Percentiles rank a stretch among this genome's conserved stretches.
phyloP scores from a whole-genome alignment of 2,113 vertebrate species.

The Psilopogon haemacephalus region DNA sequence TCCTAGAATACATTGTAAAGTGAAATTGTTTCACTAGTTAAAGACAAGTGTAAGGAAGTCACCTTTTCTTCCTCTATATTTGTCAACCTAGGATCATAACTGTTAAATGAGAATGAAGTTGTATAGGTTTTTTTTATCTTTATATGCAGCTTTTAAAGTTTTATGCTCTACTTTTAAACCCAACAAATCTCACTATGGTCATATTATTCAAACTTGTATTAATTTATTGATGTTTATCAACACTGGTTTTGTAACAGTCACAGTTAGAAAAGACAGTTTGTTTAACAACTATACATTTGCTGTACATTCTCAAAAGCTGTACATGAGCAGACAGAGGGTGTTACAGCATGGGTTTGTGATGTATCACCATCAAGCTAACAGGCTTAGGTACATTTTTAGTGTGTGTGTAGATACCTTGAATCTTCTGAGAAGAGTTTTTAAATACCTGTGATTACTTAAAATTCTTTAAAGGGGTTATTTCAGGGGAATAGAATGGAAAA shows the following conservation, averaged over 20 bases:
- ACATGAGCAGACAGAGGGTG: background rate
- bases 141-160: background rate
- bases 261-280: constrained; percentile 41
- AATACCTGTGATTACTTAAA: background rate
- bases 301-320: background rate
- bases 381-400: background rate
- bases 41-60: background rate
- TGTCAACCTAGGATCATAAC: background rate
- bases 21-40: background rate
- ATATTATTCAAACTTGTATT: background rate
- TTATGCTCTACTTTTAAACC: background rate
- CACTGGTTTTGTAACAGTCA: background rate
- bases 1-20: background rate
- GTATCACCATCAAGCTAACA: background rate
- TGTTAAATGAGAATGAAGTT: background rate
- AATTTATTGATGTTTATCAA: background rate
- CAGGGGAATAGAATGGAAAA: background rate
- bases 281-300: background rate
- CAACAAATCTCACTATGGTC: background rate
- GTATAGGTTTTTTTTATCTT: background rate
- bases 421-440: background rate
- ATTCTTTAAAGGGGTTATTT: background rate
- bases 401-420: background rate
- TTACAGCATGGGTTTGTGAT: background rate
- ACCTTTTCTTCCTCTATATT: background rate